Evolutionary conservation across 1,140 invertebrate genomes (phyloP).

Genomic region (Dendroctonus ponderosae): DNA sequence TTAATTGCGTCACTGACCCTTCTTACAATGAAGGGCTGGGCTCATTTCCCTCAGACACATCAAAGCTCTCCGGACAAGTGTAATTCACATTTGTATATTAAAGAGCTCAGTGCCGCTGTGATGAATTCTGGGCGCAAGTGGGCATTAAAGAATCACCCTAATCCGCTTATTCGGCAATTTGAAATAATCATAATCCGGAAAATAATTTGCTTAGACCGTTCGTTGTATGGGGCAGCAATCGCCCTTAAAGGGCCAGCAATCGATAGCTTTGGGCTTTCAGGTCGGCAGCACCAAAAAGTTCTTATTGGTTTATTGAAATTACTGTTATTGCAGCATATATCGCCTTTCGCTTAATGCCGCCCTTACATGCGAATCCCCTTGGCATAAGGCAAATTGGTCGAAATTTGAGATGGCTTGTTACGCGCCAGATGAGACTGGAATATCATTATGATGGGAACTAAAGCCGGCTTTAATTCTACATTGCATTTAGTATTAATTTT

Average conservation of each 20-base stretch:
- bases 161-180: not conserved
- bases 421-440: not conserved
- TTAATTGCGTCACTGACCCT: too few species aligned
- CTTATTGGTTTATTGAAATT: conserved; percentile 22
- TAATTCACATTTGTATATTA: too few species aligned
- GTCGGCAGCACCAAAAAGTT: not conserved
- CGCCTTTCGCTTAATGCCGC: conserved; percentile 12
- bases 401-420: conserved; percentile 9
- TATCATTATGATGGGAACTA: conserved; percentile 1
- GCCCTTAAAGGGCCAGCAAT: not conserved
- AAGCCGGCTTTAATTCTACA: not conserved
- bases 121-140: too few species aligned
- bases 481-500: too few species aligned
- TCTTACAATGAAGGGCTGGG: too few species aligned
- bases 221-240: not conserved
- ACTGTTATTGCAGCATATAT: conserved; percentile 15
- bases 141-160: conserved; percentile 2
- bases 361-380: conserved; percentile 14
- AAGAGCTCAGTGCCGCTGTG: too few species aligned
- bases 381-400: conserved; percentile 10
- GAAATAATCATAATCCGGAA: not conserved
- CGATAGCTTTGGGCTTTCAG: conserved; percentile 8
- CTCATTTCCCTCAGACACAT: too few species aligned
- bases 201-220: not conserved
- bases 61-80: too few species aligned